These are phyloP conservation scores for Mimachlamys varia DNA, from an alignment of 2,888 invertebrate genomes.

Conservation along the genomic window DNA sequence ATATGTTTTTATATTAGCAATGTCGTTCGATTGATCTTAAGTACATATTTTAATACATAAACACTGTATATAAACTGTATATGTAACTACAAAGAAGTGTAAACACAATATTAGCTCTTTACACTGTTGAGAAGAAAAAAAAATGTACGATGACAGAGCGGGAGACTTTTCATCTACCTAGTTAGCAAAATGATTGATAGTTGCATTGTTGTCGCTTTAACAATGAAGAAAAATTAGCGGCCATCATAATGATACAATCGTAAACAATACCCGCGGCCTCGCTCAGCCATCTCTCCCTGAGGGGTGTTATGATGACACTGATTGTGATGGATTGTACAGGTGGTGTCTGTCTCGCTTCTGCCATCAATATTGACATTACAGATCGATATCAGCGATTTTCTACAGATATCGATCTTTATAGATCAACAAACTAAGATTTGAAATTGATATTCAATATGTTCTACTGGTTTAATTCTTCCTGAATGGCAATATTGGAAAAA, in stretches of 20 bases:
- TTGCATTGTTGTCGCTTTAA: background rate
- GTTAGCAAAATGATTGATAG: slow-evolving; percentile 9
- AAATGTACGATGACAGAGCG: background rate
- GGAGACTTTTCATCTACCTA: slow-evolving; percentile 22
- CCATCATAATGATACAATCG: background rate
- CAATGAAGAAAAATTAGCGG: background rate
- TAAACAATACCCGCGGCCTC: slow-evolving; percentile 14
- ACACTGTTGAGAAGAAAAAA: background rate
- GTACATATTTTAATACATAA: no score
- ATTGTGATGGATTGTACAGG: slow-evolving; percentile 13
- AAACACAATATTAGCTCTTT: background rate
- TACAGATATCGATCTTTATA: slow-evolving; percentile 5
- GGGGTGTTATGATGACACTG: background rate
- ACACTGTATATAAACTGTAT: no score
- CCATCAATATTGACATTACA: background rate
- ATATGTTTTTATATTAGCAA: no score
- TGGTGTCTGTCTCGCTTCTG: background rate
- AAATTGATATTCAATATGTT: slow-evolving; percentile 16
- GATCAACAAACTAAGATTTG: slow-evolving; percentile 7
- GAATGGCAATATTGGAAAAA: background rate
- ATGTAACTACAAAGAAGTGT: no score
- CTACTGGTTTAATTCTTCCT: background rate
- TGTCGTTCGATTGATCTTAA: no score
- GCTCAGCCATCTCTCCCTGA: background rate
- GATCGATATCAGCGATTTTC: background rate